phyloP scores from a whole-genome alignment of 1,140 invertebrate species.

The Nasonia longicornis region DNA sequence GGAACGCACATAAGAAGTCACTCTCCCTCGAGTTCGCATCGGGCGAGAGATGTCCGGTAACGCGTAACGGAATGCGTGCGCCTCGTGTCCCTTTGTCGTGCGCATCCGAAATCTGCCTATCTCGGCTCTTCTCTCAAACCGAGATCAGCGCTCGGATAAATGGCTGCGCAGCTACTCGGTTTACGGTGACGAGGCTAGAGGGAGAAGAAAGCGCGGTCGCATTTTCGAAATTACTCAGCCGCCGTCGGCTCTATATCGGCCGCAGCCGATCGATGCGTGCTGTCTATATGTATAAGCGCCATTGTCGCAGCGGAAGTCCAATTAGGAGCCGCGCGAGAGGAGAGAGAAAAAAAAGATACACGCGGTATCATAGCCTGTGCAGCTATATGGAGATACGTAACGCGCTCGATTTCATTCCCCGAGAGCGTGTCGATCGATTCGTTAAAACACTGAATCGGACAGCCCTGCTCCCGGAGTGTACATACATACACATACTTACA shows the following conservation, averaged over 20 bases:
- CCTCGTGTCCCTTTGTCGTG: neutral
- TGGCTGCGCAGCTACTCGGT: neutral
- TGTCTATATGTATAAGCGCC: neutral
- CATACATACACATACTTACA: neutral
- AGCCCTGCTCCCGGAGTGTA: neutral
- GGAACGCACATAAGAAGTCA: neutral
- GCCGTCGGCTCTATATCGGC: neutral
- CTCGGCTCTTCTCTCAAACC: neutral
- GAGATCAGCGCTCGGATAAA: neutral
- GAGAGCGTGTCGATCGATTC: neutral
- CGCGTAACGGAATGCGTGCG: conserved; percentile 1
- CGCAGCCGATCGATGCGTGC: neutral
- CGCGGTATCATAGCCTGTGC: neutral
- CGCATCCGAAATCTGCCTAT: conserved; percentile 12
- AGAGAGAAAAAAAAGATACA: neutral
- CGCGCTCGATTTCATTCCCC: neutral
- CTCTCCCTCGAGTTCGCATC: neutral
- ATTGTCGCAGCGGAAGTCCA: conserved; percentile 20
- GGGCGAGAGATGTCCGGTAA: neutral
- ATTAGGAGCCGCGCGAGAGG: neutral
- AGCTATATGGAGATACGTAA: neutral
- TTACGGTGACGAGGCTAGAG: neutral
- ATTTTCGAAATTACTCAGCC: neutral
- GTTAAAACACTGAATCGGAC: neutral
- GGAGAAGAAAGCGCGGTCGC: neutral